Conservation (phyloP, 2,797 vertebrate species). For the Eulemur mongoz region DNA sequence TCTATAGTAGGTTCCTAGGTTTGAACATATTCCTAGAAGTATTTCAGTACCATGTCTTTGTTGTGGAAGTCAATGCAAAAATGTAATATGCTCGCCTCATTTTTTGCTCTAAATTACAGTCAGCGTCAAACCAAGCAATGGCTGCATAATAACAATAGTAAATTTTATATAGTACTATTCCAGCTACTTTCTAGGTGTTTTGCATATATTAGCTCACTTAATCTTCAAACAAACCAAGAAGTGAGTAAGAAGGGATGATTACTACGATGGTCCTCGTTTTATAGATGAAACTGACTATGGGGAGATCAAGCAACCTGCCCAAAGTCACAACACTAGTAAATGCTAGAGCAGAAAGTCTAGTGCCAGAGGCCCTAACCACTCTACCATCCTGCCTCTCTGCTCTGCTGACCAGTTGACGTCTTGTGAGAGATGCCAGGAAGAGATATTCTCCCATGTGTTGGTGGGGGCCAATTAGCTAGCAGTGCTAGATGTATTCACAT, state of each 20-base stretch:
- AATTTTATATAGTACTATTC: not conserved
- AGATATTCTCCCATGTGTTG: not conserved
- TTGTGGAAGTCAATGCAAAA: not conserved
- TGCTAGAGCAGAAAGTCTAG: not conserved
- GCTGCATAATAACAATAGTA: not conserved
- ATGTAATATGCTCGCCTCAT: not conserved
- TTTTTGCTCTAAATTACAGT: not conserved
- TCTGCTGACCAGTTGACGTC: not conserved
- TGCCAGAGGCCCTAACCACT: not conserved
- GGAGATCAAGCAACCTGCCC: not conserved
- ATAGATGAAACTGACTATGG: not conserved
- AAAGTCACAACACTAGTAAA: not conserved
- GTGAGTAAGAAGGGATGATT: not conserved
- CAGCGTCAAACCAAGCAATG: not conserved
- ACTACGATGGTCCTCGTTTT: not conserved
- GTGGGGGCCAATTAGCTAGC: not conserved
- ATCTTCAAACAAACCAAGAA: not conserved
- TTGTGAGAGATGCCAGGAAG: not conserved
- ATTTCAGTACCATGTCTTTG: not conserved
- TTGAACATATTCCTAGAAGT: not conserved
- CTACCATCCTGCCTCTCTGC: not conserved
- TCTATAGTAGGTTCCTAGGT: not conserved
- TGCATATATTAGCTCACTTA: not conserved
- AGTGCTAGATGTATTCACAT: not conserved
- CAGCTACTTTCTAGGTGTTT: not conserved